These are phyloP conservation scores for Malurus melanocephalus DNA, from an alignment of 2,113 vertebrate species.

Conservation along the genomic window DNA sequence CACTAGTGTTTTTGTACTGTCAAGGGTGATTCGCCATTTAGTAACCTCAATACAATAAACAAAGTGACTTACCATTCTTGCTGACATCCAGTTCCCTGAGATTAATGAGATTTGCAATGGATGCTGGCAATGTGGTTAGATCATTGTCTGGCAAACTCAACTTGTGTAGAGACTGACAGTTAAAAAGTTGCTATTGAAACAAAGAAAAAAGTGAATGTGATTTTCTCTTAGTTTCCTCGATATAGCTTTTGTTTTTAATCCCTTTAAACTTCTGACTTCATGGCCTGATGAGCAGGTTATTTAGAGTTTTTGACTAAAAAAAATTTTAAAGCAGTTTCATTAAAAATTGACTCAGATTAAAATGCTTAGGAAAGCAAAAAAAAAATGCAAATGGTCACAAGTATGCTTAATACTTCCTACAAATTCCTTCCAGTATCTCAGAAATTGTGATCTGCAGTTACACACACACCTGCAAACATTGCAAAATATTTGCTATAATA, in stretches of 20 bases:
- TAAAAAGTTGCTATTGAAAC: conserved; percentile 94
- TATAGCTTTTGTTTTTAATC: neutral
- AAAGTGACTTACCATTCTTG: conserved; percentile 93
- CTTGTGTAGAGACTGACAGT: conserved; percentile 94
- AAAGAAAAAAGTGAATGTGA: conserved; percentile 41
- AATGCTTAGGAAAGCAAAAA: neutral
- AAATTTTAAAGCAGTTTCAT: neutral
- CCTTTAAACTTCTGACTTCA: neutral
- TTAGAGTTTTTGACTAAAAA: neutral
- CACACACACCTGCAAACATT: neutral
- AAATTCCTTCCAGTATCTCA: neutral
- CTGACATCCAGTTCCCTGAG: conserved; percentile 99
- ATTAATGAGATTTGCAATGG: conserved; percentile 97
- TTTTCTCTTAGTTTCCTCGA: conserved; percentile 11
- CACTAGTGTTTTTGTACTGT: neutral
- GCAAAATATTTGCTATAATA: neutral
- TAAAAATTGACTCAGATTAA: neutral
- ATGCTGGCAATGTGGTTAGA: conserved; percentile 89
- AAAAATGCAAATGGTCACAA: neutral
- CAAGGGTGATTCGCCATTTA: neutral
- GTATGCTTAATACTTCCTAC: neutral
- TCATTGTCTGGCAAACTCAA: conserved; percentile 99
- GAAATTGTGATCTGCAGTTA: neutral
- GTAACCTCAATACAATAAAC: neutral
- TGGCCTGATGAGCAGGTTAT: neutral